Percentiles rank a stretch among this genome's conserved stretches.
Evolutionary conservation across 2,797 vertebrate species (phyloP).

Genomic region (Leptoclinus maculatus): DNA sequence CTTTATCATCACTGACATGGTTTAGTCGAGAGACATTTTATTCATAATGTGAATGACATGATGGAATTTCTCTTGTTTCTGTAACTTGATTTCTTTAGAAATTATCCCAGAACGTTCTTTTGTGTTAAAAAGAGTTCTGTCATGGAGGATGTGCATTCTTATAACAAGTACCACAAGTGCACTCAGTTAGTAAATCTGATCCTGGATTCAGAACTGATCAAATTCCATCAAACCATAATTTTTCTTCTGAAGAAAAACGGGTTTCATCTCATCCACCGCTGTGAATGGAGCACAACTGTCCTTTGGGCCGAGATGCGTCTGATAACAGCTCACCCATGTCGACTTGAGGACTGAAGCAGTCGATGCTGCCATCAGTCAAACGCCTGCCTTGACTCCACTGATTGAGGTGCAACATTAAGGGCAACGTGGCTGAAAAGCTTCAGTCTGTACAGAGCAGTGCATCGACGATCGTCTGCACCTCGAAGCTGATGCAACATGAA

Average conservation of each 20-base stretch:
- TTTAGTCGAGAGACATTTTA: not conserved
- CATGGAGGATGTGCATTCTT: not conserved
- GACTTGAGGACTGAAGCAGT: slow-evolving; percentile 17
- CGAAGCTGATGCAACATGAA: not conserved
- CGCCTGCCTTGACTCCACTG: slow-evolving; percentile 8
- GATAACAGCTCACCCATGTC: slow-evolving; percentile 16
- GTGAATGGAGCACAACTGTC: not conserved
- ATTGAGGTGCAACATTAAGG: slow-evolving; percentile 30
- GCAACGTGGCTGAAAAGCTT: not conserved
- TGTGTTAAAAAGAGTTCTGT: not conserved
- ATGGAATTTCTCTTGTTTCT: slow-evolving; percentile 4
- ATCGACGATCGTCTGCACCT: not conserved
- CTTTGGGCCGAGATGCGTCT: slow-evolving; percentile 13
- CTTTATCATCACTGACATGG: slow-evolving; percentile 14
- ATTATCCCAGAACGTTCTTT: not conserved
- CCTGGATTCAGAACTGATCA: not conserved
- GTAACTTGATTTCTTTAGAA: slow-evolving; percentile 10
- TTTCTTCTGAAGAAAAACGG: not conserved
- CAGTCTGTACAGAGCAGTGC: not conserved
- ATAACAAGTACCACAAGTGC: not conserved
- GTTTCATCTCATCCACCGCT: not conserved
- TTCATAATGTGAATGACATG: slow-evolving; percentile 1
- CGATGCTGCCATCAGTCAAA: slow-evolving; percentile 18
- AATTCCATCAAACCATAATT: not conserved
- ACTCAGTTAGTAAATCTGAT: not conserved